Evolutionary conservation across 2,888 invertebrate species (phyloP).

Genomic region (Ecdyonurus torrentis): DNA sequence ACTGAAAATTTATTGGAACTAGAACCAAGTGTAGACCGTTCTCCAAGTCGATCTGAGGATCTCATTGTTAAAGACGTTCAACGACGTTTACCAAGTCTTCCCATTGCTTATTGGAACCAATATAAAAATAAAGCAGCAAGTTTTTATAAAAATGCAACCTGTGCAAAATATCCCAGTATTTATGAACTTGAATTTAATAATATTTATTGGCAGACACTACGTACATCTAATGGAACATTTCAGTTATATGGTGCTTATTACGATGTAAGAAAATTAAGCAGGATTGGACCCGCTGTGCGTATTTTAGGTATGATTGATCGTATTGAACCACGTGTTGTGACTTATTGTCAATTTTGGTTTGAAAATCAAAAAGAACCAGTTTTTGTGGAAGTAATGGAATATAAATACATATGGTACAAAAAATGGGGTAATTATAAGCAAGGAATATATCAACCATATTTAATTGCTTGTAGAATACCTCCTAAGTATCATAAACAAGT

Average conservation of each 20-base stretch:
- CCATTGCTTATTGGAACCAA: conserved; percentile 70
- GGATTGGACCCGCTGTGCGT: conserved; percentile 66
- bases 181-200: conserved; percentile 88
- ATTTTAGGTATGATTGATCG: conserved; percentile 80
- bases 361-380: conserved; percentile 67
- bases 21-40: conserved; percentile 41
- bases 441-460: conserved; percentile 77
- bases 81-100: conserved; percentile 63
- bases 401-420: conserved; percentile 86
- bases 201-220: conserved; percentile 80
- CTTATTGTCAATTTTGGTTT: conserved; percentile 82
- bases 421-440: conserved; percentile 91
- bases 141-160: conserved; percentile 46
- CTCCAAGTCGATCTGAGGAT: conserved; percentile 47
- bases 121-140: conserved; percentile 55
- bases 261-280: conserved; percentile 59
- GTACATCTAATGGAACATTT: conserved; percentile 71
- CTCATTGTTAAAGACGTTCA: conserved; percentile 46
- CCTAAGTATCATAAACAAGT: conserved; percentile 47
- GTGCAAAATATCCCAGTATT: conserved; percentile 72
- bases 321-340: conserved; percentile 65
- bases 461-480: conserved; percentile 78
- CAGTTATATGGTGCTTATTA: conserved; percentile 82
- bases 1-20: conserved; percentile 29
- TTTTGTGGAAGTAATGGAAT: conserved; percentile 59